Percentiles rank a stretch among this genome's conserved stretches.
phyloP scores from a whole-genome alignment of 2,113 vertebrate species.

The Microtus ochrogaster region DNA sequence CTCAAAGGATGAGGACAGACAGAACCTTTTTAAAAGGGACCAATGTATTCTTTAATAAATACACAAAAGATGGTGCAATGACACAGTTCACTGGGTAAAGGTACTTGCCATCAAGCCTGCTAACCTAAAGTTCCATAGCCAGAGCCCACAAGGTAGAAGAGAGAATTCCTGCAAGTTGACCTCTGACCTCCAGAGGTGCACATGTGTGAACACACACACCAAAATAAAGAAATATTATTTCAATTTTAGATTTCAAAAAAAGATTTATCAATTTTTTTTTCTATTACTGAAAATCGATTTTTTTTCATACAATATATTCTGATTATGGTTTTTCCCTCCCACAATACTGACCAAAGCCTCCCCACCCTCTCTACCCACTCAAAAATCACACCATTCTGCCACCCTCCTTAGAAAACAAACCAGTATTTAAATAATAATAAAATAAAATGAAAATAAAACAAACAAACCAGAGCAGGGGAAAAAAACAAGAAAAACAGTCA shows the following conservation, averaged over 20 bases:
- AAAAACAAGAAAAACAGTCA: not conserved
- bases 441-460: not conserved
- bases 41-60: not conserved
- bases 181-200: not conserved
- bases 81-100: not conserved
- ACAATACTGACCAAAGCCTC: not conserved
- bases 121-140: not conserved
- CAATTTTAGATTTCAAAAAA: not conserved
- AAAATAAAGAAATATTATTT: not conserved
- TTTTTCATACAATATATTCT: not conserved
- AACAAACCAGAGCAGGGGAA: not conserved
- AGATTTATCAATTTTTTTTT: not conserved
- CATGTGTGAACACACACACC: not conserved
- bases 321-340: not conserved
- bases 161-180: not conserved
- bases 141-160: not conserved
- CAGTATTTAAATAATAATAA: not conserved
- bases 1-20: not conserved
- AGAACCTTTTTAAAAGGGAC: not conserved
- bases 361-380: not conserved
- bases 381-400: not conserved
- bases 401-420: not conserved
- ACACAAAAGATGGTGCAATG: not conserved
- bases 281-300: not conserved
- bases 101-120: not conserved